Conservation (phyloP, 1,140 invertebrate genomes). For the Scaptomyza montana region DNA sequence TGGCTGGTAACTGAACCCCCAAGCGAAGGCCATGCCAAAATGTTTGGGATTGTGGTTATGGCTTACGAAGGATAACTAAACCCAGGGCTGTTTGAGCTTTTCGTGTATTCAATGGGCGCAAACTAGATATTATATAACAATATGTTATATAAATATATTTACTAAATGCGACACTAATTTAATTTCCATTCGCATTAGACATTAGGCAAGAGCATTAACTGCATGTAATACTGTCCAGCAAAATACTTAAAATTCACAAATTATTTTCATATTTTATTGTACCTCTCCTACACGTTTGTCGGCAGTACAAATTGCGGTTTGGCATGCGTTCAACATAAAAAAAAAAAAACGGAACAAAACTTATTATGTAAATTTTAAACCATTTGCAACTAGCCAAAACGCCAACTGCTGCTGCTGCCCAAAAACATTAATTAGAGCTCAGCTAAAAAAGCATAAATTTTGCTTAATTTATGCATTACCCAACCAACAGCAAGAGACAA, state of each 20-base stretch:
- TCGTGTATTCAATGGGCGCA: background rate
- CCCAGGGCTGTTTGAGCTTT: background rate
- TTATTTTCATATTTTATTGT: background rate
- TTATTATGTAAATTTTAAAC: constrained; percentile 12
- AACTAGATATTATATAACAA: background rate
- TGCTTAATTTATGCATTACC: constrained; percentile 4
- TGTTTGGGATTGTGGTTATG: constrained; percentile 1
- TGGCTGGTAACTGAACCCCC: constrained; percentile 3
- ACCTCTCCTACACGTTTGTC: background rate
- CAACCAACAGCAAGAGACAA: constrained; percentile 1
- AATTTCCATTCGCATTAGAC: background rate
- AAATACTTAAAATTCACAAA: background rate
- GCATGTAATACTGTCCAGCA: background rate
- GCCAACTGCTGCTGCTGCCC: background rate
- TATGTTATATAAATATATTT: background rate
- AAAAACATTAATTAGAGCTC: constrained; percentile 36
- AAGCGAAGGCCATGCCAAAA: background rate
- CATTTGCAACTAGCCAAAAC: constrained; percentile 8
- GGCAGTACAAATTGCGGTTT: constrained; percentile 4
- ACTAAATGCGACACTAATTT: no score
- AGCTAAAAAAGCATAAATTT: constrained; percentile 19
- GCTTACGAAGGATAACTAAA: background rate
- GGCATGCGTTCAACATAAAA: background rate
- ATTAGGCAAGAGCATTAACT: background rate
- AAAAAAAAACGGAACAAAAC: background rate